A percentile compares a stretch with the other conserved stretches of the same genome.
Conservation (phyloP, 2,888 invertebrate genomes). For the Hymenopus coronatus region DNA sequence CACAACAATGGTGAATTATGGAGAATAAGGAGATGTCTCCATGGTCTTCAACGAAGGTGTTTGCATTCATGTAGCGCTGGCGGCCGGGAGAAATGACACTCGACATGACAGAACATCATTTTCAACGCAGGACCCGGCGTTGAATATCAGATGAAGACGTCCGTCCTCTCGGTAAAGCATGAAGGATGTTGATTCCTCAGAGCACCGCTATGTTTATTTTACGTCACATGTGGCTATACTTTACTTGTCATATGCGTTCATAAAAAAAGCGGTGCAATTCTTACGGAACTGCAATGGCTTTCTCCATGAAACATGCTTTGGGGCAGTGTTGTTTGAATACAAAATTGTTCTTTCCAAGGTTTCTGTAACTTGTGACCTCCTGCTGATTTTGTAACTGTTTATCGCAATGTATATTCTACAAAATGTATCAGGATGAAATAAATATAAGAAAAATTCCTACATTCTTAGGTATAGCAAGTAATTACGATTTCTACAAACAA, state of each 20-base stretch:
- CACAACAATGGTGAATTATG: not conserved
- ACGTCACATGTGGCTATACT: not conserved
- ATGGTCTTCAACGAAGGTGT: not conserved
- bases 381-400: no score
- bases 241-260: not conserved
- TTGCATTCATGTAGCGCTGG: not conserved
- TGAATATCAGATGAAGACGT: not conserved
- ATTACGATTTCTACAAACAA: no score
- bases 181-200: not conserved
- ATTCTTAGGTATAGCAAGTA: no score
- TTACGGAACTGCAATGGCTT: not conserved
- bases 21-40: not conserved
- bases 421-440: no score
- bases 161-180: not conserved
- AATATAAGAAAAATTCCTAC: no score
- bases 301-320: not conserved
- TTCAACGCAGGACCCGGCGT: not conserved
- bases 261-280: not conserved
- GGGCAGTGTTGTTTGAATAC: no score
- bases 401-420: no score
- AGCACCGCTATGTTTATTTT: not conserved
- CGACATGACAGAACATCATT: not conserved
- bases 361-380: no score
- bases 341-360: no score
- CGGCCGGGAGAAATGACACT: not conserved